These are phyloP conservation scores for Artemia sinica DNA, from an alignment of 2,888 invertebrate species.

Conservation along the genomic window DNA sequence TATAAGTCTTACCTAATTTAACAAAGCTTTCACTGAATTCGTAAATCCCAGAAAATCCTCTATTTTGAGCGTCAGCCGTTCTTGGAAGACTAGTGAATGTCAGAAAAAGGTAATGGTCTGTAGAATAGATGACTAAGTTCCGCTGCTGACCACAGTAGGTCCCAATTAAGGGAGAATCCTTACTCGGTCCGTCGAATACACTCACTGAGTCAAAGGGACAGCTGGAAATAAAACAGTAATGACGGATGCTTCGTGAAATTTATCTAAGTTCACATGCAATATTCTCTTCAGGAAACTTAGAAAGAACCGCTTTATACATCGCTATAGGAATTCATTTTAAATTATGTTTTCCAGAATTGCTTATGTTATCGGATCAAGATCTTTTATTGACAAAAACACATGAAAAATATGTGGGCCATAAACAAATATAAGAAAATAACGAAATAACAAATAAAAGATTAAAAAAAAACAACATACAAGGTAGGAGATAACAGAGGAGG, in stretches of 20 bases:
- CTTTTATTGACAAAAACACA: no score
- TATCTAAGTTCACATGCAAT: no score
- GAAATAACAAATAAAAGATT: no score
- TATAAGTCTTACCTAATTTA: slow-evolving; percentile 60
- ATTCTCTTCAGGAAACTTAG: no score
- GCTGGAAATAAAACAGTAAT: slow-evolving; percentile 39
- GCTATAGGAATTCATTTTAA: slow-evolving; percentile 18
- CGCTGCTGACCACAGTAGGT: slow-evolving; percentile 94
- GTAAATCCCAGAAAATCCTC: slow-evolving; percentile 95
- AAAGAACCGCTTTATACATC: neutral
- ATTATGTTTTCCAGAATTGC: neutral
- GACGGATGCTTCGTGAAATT: no score
- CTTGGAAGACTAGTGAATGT: slow-evolving; percentile 77
- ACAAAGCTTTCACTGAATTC: slow-evolving; percentile 97
- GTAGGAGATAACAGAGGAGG: no score
- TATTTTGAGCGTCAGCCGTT: slow-evolving; percentile 84
- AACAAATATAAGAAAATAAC: no score
- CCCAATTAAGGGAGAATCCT: slow-evolving; percentile 73
- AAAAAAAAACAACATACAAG: no score
- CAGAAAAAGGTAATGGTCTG: slow-evolving; percentile 71
- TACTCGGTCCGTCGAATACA: slow-evolving; percentile 84
- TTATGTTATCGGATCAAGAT: no score
- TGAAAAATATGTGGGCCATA: no score
- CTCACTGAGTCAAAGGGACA: slow-evolving; percentile 97
- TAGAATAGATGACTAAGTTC: slow-evolving; percentile 86